Base-by-base conservation (phyloP, 2,113 vertebrate species). In the Rhinopomastus cyanomelas region DNA sequence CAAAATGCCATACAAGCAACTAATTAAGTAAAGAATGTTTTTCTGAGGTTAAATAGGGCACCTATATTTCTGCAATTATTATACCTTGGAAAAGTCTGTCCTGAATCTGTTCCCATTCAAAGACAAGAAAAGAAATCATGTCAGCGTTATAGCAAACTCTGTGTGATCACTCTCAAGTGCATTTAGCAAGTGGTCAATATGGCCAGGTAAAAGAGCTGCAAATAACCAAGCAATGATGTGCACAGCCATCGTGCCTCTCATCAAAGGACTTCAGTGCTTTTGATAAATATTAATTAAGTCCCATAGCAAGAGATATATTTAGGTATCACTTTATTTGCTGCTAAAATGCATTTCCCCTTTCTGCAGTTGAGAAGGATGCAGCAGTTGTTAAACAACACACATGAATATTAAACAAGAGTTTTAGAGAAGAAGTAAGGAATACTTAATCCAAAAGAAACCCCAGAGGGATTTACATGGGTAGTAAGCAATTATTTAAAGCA, bases 391-490 rank as follows among this genome's bases (percentile, higher is more conserved):
- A 90, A 90, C 56, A 83, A 59, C 46, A 90, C 29, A 65, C 27
- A 59, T 88, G 62, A 94, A 95, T 88, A 95, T 88, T 95, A 92
- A 96, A 86, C 32, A 74, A 78, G 65, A 44, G 22, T 64, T 90
- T 82, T 61, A 85, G 34, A 83, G 69, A 75, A 87, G 56, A 73
- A 90, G 19, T 52, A 85, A 84, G 57, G 90, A 91, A 91, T 68
- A 75, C 25, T 86, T 91, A 81, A 94, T 88, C 51, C 57, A 88
- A 84, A 85, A 86, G 46, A 90, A 74, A 78, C 11, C 52, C 57
- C 53, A 72, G 51, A 75, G 69, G 49, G 57, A 88, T 88, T 92
- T 87, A 77, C 46, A 75, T 5, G 27, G 68, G 32, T 74, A 78
- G 49, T 86, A 29, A 61, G 51, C 57, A 91, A 86, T 91, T 89